These are phyloP conservation scores for Rousettus leschenaultii DNA, from an alignment of 2,113 vertebrate genomes.

Conservation along the genomic window DNA sequence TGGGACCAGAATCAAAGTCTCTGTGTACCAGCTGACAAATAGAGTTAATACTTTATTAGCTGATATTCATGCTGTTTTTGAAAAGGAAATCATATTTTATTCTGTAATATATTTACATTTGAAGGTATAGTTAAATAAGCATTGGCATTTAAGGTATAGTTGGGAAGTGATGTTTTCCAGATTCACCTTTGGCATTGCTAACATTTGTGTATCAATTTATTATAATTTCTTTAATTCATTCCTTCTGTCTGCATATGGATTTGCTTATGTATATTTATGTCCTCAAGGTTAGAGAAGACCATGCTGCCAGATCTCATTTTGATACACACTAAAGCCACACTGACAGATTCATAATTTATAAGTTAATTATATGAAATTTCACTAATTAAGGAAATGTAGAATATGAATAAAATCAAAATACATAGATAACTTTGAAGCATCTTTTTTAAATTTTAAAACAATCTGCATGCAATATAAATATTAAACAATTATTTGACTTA, in stretches of 20 bases:
- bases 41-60: not conserved
- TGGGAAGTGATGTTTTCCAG: not conserved
- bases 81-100: not conserved
- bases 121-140: not conserved
- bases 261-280: not conserved
- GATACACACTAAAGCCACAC: not conserved
- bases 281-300: not conserved
- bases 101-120: not conserved
- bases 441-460: not conserved
- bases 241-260: not conserved
- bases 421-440: not conserved
- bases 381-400: constrained; percentile 1
- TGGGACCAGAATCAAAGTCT: not conserved
- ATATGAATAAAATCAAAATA: not conserved
- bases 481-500: not conserved
- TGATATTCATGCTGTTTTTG: not conserved
- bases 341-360: not conserved
- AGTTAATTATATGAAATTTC: not conserved
- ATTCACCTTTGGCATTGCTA: not conserved
- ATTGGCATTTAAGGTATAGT: not conserved
- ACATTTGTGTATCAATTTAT: not conserved
- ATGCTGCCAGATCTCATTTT: not conserved
- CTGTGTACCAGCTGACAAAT: not conserved
- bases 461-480: not conserved
- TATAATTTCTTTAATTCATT: not conserved